Evolutionary conservation across 2,797 vertebrate genomes (phyloP).

Genomic region (Rallus crepitans): DNA sequence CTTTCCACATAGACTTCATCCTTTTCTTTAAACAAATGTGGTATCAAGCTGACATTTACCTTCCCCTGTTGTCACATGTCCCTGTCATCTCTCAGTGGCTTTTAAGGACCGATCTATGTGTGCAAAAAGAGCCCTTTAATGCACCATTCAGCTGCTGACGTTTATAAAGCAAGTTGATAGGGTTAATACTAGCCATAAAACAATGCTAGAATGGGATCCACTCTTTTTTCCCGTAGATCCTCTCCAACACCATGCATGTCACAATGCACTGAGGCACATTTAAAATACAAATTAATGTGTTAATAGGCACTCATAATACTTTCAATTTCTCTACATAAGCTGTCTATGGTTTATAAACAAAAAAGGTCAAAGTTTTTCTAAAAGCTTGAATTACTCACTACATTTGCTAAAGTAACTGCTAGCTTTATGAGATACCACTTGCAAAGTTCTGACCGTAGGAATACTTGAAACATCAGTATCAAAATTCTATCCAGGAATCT

Average conservation of each 20-base stretch:
- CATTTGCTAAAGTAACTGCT: not conserved
- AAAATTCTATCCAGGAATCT: not conserved
- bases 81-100: not conserved
- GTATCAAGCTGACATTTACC: not conserved
- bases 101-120: not conserved
- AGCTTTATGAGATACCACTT: not conserved
- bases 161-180: not conserved
- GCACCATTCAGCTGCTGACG: not conserved
- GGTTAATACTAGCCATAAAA: not conserved
- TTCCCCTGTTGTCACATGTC: not conserved
- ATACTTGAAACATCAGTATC: not conserved
- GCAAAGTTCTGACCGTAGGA: not conserved
- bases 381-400: not conserved
- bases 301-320: not conserved
- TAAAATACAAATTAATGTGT: not conserved
- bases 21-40: not conserved
- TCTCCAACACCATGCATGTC: not conserved
- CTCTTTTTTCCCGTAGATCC: not conserved
- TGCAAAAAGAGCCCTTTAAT: not conserved
- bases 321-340: not conserved
- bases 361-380: not conserved
- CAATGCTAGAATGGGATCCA: not conserved
- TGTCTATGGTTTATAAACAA: not conserved
- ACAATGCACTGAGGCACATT: not conserved
- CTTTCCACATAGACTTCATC: not conserved